Percentiles rank a stretch among this genome's conserved stretches.
Conservation (phyloP, 2,888 invertebrate species). For the Ptychoptera albimana region DNA sequence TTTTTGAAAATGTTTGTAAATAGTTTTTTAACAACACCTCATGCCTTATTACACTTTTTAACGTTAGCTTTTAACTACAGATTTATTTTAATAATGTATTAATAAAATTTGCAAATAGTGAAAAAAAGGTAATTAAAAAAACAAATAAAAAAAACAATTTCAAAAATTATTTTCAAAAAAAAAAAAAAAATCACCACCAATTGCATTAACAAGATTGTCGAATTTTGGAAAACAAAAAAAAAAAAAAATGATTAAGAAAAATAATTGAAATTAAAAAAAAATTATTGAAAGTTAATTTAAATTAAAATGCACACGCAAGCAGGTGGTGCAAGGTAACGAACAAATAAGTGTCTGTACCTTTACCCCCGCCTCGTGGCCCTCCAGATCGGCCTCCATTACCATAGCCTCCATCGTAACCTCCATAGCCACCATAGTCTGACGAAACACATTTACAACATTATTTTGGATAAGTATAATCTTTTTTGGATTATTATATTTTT, state of each 20-base stretch:
- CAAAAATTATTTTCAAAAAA: slow-evolving; percentile 3
- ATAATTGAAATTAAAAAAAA: slow-evolving; percentile 1
- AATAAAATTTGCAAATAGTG: neutral
- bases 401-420: slow-evolving; percentile 79
- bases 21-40: too few species aligned
- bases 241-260: slow-evolving; percentile 1
- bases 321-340: slow-evolving; percentile 11
- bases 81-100: too few species aligned
- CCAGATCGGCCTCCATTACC: slow-evolving; percentile 62
- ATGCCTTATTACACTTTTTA: too few species aligned
- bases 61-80: too few species aligned
- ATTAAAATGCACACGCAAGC: slow-evolving; percentile 7
- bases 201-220: slow-evolving; percentile 3
- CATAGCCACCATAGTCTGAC: slow-evolving; percentile 73
- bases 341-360: slow-evolving; percentile 43
- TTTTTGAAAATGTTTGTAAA: too few species aligned
- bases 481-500: slow-evolving; percentile 5
- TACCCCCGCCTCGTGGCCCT: slow-evolving; percentile 68
- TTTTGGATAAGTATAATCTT: slow-evolving; percentile 5
- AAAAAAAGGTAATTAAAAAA: slow-evolving; percentile 4
- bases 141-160: slow-evolving; percentile 3
- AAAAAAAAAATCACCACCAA: slow-evolving; percentile 7
- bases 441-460: slow-evolving; percentile 10
- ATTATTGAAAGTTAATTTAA: neutral
- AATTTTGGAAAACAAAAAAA: slow-evolving; percentile 2